phyloP scores from a whole-genome alignment of 92 coral and sea anemone species.

The Porites rus region DNA sequence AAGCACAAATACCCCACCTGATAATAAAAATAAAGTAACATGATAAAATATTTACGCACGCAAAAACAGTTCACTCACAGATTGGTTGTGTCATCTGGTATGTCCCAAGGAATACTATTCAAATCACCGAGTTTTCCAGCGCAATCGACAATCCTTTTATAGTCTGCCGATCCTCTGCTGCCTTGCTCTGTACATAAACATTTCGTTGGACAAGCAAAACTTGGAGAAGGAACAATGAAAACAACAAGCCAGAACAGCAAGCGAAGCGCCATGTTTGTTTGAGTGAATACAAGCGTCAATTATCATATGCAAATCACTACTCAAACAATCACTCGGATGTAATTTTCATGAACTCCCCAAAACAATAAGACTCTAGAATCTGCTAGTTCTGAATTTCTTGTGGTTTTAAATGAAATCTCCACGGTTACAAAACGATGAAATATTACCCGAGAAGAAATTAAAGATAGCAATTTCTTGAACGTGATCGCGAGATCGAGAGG shows the following conservation, averaged over 20 bases:
- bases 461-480: background rate
- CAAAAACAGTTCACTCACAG: constrained; percentile 31
- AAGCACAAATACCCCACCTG: background rate
- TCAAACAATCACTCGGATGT: constrained; percentile 1
- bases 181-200: constrained; percentile 54
- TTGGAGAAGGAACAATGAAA: constrained; percentile 18
- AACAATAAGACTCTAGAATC: background rate
- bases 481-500: too few relatives aligned
- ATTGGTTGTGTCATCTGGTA: constrained; percentile 31
- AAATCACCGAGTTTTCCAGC: constrained; percentile 45
- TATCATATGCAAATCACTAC: constrained; percentile 38
- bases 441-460: background rate
- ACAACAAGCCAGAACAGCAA: constrained; percentile 1
- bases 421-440: constrained; percentile 4
- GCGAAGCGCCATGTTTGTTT: constrained; percentile 55
- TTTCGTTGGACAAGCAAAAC: constrained; percentile 39
- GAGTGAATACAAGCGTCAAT: constrained; percentile 10
- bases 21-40: constrained; percentile 1
- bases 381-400: background rate
- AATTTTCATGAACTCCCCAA: constrained; percentile 6
- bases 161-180: constrained; percentile 29
- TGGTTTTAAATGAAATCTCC: background rate
- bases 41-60: constrained; percentile 6
- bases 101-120: constrained; percentile 30
- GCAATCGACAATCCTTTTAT: constrained; percentile 64